Evolutionary conservation across 2,113 vertebrate genomes (phyloP).

Genomic region (Panthera leo): DNA sequence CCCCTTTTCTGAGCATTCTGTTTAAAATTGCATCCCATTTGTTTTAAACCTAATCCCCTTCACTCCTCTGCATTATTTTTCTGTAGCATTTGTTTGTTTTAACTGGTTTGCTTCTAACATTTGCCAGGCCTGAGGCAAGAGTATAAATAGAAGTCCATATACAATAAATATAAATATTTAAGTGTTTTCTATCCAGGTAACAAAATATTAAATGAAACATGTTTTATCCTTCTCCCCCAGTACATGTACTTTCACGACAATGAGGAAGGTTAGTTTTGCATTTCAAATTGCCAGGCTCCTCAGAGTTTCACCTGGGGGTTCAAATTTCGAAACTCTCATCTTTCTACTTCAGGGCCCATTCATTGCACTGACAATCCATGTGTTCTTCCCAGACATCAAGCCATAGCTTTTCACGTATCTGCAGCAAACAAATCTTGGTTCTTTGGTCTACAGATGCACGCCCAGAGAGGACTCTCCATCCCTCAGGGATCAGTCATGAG

Average conservation of each 20-base stretch:
- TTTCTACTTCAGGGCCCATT: background rate
- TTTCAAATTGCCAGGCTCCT: background rate
- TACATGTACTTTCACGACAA: background rate
- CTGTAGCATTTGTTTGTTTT: background rate
- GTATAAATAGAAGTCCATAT: background rate
- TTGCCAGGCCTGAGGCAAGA: background rate
- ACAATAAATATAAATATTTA: background rate
- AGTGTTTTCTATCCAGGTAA: background rate
- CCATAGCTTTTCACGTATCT: background rate
- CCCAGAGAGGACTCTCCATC: background rate
- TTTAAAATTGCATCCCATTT: background rate
- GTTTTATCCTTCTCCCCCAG: background rate
- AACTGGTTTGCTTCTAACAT: background rate
- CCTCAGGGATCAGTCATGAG: background rate
- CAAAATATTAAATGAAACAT: background rate
- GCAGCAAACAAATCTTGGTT: background rate
- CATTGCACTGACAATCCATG: too few relatives aligned
- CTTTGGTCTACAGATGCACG: background rate
- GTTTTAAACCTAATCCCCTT: background rate
- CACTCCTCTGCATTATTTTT: background rate
- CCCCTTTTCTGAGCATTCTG: background rate
- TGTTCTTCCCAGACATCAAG: background rate
- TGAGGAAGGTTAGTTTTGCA: background rate
- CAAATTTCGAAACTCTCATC: background rate
- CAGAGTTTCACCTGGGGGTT: background rate